phyloP scores from a whole-genome alignment of 2,113 vertebrate genomes.

The Alexandromys fortis region DNA sequence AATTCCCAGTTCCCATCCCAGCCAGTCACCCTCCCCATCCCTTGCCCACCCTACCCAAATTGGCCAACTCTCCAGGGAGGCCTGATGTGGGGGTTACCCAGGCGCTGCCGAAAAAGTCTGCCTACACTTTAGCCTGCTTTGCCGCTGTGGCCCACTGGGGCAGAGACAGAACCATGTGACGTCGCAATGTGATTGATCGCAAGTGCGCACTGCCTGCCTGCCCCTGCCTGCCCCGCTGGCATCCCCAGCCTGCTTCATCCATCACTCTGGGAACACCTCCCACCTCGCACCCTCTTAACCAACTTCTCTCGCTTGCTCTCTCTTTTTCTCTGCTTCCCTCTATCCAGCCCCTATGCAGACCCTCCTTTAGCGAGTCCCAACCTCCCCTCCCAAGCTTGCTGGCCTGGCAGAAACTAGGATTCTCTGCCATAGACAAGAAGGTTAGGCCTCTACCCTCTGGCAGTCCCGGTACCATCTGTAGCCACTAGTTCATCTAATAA shows the following conservation, averaged over 20 bases:
- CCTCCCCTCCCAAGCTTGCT: slow-evolving; percentile 21
- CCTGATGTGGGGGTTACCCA: slow-evolving; percentile 83
- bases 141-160: slow-evolving; percentile 87
- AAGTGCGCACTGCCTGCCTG: slow-evolving; percentile 83
- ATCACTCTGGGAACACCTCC: slow-evolving; percentile 76
- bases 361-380: neutral
- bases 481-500: neutral
- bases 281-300: slow-evolving; percentile 70
- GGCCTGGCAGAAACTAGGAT: slow-evolving; percentile 1
- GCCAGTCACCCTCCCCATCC: slow-evolving; percentile 14
- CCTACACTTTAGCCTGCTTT: slow-evolving; percentile 96
- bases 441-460: neutral
- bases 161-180: slow-evolving; percentile 84
- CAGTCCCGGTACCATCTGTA: neutral
- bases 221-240: slow-evolving; percentile 71
- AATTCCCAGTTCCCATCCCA: neutral
- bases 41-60: slow-evolving; percentile 65
- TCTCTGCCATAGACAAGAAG: slow-evolving; percentile 41
- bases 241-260: slow-evolving; percentile 81
- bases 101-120: slow-evolving; percentile 94
- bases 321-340: no score
- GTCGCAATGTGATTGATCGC: slow-evolving; percentile 85
- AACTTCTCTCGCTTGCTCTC: neutral
- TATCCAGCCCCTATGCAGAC: slow-evolving; percentile 40
- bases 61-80: slow-evolving; percentile 78